Base-by-base conservation (phyloP, 2,113 vertebrate species). In the Chelonoidis abingdonii region DNA sequence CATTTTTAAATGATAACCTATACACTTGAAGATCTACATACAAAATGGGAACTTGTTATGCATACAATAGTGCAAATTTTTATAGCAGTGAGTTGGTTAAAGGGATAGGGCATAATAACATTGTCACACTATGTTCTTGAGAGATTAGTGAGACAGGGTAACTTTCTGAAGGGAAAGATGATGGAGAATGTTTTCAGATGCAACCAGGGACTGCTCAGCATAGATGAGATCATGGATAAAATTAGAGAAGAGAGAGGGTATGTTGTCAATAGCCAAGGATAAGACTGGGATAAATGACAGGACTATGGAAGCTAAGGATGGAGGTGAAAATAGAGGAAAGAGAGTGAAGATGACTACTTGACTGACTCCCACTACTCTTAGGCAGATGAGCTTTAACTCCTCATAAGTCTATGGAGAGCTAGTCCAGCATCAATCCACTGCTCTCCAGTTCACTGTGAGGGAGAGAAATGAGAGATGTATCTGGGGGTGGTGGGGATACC, bases 401-500 rank as follows among this genome's bases (percentile, higher is more conserved):
- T 38, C 65, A 38, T 9, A n/a, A 10, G 17, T 72, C 19, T 72
- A 22, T 38, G 35, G n/a, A 72, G 2, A 38, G n/a, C 9, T 72
- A 72, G 59, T 62, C 13, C 59, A 14, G 13, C 59, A 62, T 31
- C 59, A 62, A 62, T 62, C 29, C 59, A 31, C 12, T 62, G 29
- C 31, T 62, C 59, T 62, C 29, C 6, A 62, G 13, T 62, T 62
- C 29, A 31, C 59, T 88, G 91, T 92, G 92, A 49, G 80, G 9
- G 62, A 83, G 52, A 89, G 78, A 75, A 47, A 19, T 0, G 17
- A 78, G 52, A 6, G 0, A 0, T 78, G 65, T 62, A 10, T 52
- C 88, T 84, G 59, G 69, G 29, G 72, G 56, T 78, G 75, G 4
- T 94, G 41, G 54, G 35, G 5, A 3, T 38, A 75, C 35, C 80